phyloP scores from a whole-genome alignment of 2,797 vertebrate genomes.

The Moxostoma hubbsi region DNA sequence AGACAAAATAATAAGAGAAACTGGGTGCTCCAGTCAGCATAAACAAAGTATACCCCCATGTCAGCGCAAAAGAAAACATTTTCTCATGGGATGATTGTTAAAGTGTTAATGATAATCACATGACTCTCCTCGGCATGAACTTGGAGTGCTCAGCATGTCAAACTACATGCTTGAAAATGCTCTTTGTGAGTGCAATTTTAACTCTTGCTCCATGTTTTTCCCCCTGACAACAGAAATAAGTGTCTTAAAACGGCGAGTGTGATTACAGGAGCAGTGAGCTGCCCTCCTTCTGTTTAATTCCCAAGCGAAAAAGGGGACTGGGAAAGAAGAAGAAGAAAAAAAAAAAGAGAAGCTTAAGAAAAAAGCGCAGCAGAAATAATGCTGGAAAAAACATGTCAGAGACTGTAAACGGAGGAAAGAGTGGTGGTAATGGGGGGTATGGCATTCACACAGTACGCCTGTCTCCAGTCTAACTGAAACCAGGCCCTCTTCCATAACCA shows the following conservation, averaged over 20 bases:
- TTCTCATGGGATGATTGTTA: slow-evolving; percentile 44
- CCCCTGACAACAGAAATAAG: slow-evolving; percentile 43
- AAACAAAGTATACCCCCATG: slow-evolving; percentile 50
- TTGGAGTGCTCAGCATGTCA: slow-evolving; percentile 23
- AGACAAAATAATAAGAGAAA: slow-evolving; percentile 45
- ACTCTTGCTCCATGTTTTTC: slow-evolving; percentile 34
- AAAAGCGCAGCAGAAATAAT: slow-evolving; percentile 55
- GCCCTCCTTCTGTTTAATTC: slow-evolving; percentile 60
- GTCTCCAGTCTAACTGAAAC: slow-evolving; percentile 94
- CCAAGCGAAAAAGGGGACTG: slow-evolving; percentile 33
- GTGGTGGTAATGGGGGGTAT: slow-evolving; percentile 68
- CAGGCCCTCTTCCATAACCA: slow-evolving; percentile 89
- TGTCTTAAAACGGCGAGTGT: slow-evolving; percentile 48
- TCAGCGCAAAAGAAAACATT: slow-evolving; percentile 53
- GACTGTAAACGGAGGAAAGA: slow-evolving; percentile 65
- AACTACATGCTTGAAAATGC: slow-evolving; percentile 38
- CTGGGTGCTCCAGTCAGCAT: slow-evolving; percentile 31
- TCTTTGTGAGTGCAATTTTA: slow-evolving; percentile 24
- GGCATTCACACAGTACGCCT: slow-evolving; percentile 87
- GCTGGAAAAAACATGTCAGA: slow-evolving; percentile 71
- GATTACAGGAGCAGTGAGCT: slow-evolving; percentile 46
- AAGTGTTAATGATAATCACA: slow-evolving; percentile 39
- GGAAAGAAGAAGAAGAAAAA: slow-evolving; percentile 34
- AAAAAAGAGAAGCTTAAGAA: slow-evolving; percentile 43
- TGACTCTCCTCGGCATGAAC: slow-evolving; percentile 17